Evolutionary conservation across 2,888 invertebrate species (phyloP).

Genomic region (Drosophila neotestacea): DNA sequence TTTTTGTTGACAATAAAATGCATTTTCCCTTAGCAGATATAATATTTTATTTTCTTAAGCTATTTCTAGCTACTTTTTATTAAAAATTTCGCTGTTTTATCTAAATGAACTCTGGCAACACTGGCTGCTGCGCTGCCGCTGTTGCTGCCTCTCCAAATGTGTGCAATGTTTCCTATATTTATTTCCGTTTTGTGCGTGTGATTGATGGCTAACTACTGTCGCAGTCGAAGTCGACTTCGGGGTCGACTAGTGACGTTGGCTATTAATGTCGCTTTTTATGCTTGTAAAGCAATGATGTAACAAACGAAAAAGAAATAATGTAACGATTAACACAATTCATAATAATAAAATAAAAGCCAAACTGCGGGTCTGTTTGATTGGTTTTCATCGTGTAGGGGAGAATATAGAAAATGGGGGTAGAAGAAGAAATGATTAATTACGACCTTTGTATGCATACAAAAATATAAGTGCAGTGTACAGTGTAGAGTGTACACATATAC

Average conservation of each 20-base stretch:
- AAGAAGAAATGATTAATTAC: conserved; percentile 62
- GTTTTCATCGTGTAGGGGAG: background rate
- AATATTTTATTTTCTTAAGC: too few species aligned
- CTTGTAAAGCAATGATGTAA: conserved; percentile 68
- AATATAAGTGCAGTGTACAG: background rate
- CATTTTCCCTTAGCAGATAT: too few species aligned
- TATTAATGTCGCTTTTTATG: conserved; percentile 58
- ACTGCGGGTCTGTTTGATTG: conserved; percentile 54
- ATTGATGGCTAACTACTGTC: conserved; percentile 74
- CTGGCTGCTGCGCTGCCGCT: background rate
- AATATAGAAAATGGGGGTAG: conserved; percentile 7
- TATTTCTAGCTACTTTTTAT: too few species aligned
- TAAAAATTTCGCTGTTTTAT: too few species aligned
- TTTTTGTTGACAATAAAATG: too few species aligned
- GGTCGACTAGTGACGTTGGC: conserved; percentile 15
- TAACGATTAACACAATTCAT: conserved; percentile 66
- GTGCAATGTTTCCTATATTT: conserved; percentile 62
- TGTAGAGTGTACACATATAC: background rate
- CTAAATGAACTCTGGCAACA: too few species aligned
- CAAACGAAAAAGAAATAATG: conserved; percentile 59
- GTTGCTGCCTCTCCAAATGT: conserved; percentile 32
- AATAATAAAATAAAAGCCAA: conserved; percentile 58
- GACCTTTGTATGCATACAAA: conserved; percentile 22
- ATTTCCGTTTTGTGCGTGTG: conserved; percentile 76
- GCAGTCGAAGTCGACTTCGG: conserved; percentile 14